Evolutionary conservation across 2,888 invertebrate genomes (phyloP), one percentile per base, ranked within the genome.

Genomic region (Neoscelio sp.): DNA sequence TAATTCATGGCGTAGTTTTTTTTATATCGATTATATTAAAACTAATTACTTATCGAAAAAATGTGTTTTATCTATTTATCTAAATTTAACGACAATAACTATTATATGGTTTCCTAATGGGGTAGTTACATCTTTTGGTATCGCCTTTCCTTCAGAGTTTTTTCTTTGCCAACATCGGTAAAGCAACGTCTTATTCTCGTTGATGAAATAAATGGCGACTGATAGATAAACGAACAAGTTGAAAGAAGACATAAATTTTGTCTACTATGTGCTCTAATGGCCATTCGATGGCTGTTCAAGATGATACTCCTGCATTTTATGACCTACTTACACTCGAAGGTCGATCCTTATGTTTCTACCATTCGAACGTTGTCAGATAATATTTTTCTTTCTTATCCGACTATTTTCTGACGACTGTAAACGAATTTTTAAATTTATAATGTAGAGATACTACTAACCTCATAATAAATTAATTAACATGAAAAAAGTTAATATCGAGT

Each of bases 241-340:
- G 23, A 26, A 46, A 26, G 56, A 56, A 56, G 67, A 42, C 42
- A 67, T 67, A 67, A 52, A 67, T 67, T 67, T 33, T 20, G 38
- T 10, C 38, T 42, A 76, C 50, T 79, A 77, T 74, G 65, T 70
- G 71, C 78, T 80, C 73, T 78, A 77, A 80, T 80, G 78, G 82
- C 65, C 80, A 74, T 81, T 80, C 81, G 77, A 81, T 74, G 80
- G 80, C 64, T 76, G 48, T 78, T 74, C 58, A 52, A 80, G 75
- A 80, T 80, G 81, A 77, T 80, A 74, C 71, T 81, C 62, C 81
- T 81, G 80, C 82, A 77, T 80, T 82, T 82, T 82, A 82, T 80
- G 76, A 82, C 73, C 82, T 81, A 81, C 82, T 82, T 82, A 81
- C 75, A 68, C 77, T 48, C 46, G 60, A 68, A 56, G 54, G 58